A percentile compares a stretch with the other conserved stretches of the same genome.
phyloP scores from a whole-genome alignment of 2,888 invertebrate genomes.

The Lottia scabra region DNA sequence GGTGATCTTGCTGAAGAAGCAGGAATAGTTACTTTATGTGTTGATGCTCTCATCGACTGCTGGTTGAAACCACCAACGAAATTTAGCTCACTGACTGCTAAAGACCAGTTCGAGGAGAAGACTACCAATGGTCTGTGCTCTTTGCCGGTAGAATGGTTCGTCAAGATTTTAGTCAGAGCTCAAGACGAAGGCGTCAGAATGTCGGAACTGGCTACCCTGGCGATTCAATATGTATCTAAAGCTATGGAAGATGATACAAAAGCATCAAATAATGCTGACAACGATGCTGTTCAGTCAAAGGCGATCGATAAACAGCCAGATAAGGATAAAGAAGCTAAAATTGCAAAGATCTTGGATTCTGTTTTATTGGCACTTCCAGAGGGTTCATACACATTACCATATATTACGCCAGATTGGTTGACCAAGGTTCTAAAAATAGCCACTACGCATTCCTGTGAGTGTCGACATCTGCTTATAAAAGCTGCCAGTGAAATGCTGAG shows the following conservation, averaged over 20 bases:
- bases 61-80: conserved; percentile 57
- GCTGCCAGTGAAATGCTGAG: conserved; percentile 57
- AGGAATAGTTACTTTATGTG: conserved; percentile 51
- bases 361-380: conserved; percentile 56
- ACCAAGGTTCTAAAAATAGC: conserved; percentile 53
- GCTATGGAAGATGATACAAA: conserved; percentile 37
- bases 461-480: conserved; percentile 52
- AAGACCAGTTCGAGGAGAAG: conserved; percentile 31
- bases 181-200: conserved; percentile 50
- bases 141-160: conserved; percentile 58
- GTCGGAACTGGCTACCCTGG: conserved; percentile 46
- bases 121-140: conserved; percentile 38
- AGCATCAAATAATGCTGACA: conserved; percentile 21
- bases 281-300: conserved; percentile 29
- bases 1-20: conserved; percentile 56
- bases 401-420: conserved; percentile 50
- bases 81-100: conserved; percentile 29
- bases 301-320: conserved; percentile 5
- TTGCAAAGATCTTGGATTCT: conserved; percentile 51
- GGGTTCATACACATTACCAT: conserved; percentile 44
- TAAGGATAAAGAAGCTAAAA: conserved; percentile 22
- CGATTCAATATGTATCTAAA: conserved; percentile 41
- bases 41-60: conserved; percentile 61
- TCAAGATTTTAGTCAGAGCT: conserved; percentile 49
- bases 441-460: conserved; percentile 45